phyloP scores from a whole-genome alignment of 2,113 vertebrate genomes.

The Rattus rattus region DNA sequence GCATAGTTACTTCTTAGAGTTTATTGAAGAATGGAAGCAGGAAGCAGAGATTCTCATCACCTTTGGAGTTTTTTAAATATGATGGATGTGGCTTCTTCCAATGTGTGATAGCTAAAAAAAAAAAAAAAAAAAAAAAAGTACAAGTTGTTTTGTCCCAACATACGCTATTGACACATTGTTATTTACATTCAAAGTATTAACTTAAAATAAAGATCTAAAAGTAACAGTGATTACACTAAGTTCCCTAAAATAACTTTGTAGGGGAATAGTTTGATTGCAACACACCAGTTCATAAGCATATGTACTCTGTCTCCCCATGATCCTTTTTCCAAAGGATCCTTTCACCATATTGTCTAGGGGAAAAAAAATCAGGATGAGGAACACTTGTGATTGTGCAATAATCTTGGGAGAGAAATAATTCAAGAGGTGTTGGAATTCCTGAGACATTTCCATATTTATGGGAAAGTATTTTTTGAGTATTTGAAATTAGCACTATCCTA shows the following conservation, averaged over 20 bases:
- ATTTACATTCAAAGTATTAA: constrained; percentile 13
- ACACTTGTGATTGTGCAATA: constrained; percentile 34
- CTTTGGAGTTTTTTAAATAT: constrained; percentile 52
- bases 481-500: constrained; percentile 17
- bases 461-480: constrained; percentile 32
- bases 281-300: constrained; percentile 27
- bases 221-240: background rate
- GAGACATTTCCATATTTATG: constrained; percentile 45
- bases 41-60: constrained; percentile 6
- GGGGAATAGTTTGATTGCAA: background rate
- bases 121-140: background rate
- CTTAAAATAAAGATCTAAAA: constrained; percentile 68
- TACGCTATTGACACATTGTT: background rate
- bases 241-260: constrained; percentile 49
- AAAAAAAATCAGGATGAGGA: background rate
- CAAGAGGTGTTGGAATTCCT: constrained; percentile 43
- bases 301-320: constrained; percentile 15
- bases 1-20: background rate
- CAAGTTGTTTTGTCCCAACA: constrained; percentile 21
- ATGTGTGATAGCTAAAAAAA: background rate
- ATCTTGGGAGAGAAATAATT: constrained; percentile 4
- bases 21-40: constrained; percentile 31
- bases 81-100: constrained; percentile 25
- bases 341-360: too few relatives aligned
- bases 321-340: too few relatives aligned